A percentile compares a stretch with the other conserved stretches of the same genome.
phyloP scores from a whole-genome alignment of 2,888 invertebrate genomes.

The Phorcus lineatus region DNA sequence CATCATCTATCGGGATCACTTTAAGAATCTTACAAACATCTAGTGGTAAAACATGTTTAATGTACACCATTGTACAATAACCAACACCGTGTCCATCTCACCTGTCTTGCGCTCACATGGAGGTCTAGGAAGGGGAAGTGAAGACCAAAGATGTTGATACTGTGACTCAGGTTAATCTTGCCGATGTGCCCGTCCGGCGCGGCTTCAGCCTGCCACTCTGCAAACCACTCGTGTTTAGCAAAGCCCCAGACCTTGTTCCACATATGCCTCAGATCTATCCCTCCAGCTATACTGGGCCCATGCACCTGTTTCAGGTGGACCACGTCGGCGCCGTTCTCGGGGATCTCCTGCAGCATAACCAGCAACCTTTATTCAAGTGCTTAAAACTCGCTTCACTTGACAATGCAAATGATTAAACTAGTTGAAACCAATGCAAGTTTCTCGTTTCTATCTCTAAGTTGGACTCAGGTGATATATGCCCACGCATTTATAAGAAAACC shows the following conservation, averaged over 20 bases:
- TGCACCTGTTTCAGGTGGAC: conserved; percentile 88
- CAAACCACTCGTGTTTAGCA: conserved; percentile 81
- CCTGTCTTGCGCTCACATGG: conserved; percentile 83
- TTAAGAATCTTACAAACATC: too few species aligned
- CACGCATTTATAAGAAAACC: too few species aligned
- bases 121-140: conserved; percentile 79
- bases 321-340: conserved; percentile 92
- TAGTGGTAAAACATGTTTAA: too few species aligned
- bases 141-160: conserved; percentile 79
- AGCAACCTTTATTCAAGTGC: not conserved
- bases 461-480: too few species aligned
- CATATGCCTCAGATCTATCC: conserved; percentile 73
- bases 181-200: conserved; percentile 81
- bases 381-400: not conserved
- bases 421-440: too few species aligned
- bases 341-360: conserved; percentile 83
- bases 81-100: conserved; percentile 60
- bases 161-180: conserved; percentile 81
- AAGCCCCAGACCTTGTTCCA: conserved; percentile 74
- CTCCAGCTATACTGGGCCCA: conserved; percentile 79
- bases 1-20: too few species aligned
- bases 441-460: not conserved
- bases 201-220: conserved; percentile 79
- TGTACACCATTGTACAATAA: too few species aligned
- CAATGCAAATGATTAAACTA: not conserved